phyloP scores from a whole-genome alignment of 1,140 invertebrate genomes.

The Cotesia typhae region DNA sequence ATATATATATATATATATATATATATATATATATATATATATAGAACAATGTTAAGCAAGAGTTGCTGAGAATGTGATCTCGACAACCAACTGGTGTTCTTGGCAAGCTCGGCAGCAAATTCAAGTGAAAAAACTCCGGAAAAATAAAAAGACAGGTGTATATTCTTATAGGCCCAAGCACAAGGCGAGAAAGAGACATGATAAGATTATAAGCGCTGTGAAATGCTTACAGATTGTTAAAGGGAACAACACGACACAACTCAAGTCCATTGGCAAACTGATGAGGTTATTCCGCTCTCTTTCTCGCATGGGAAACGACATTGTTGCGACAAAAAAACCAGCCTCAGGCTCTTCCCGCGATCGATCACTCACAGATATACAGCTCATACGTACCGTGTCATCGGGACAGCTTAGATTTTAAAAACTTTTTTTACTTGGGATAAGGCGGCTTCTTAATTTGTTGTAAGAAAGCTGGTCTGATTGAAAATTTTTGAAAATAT shows the following conservation, averaged over 20 bases:
- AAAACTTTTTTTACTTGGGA: no score
- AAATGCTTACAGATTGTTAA: constrained; percentile 15
- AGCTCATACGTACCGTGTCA: no score
- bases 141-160: no score
- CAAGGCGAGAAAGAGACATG: neutral
- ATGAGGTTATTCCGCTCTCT: constrained; percentile 44
- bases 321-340: constrained; percentile 28
- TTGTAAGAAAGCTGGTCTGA: no score
- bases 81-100: no score
- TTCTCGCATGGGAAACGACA: constrained; percentile 35
- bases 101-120: no score
- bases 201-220: constrained; percentile 3
- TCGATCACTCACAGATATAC: no score
- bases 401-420: no score
- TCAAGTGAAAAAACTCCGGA: no score
- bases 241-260: constrained; percentile 10
- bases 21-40: neutral
- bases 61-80: no score
- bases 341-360: constrained; percentile 8
- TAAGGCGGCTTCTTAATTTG: no score
- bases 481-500: no score
- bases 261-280: constrained; percentile 39
- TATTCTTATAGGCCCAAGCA: neutral
- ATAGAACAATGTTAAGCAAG: neutral
- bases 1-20: neutral